These are phyloP conservation scores for Lordiphosa stackelbergi DNA, from an alignment of 1,140 invertebrate species.

Conservation along the genomic window DNA sequence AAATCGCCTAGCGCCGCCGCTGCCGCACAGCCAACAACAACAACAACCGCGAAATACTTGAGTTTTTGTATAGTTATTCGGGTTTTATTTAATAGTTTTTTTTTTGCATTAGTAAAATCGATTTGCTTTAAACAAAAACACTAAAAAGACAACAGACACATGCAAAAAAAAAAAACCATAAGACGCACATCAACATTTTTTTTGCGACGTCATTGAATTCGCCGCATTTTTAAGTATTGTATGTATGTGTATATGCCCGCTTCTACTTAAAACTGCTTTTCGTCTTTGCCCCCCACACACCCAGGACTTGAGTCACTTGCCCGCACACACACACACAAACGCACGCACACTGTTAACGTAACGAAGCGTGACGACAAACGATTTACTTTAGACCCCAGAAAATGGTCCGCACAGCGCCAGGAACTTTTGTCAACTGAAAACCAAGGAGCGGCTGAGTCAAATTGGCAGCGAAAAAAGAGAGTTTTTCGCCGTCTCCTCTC, in stretches of 20 bases:
- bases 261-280: slow-evolving; percentile 6
- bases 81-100: slow-evolving; percentile 20
- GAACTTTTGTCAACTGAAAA: slow-evolving; percentile 63
- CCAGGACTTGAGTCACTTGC: slow-evolving; percentile 41
- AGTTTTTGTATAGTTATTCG: slow-evolving; percentile 19
- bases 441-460: slow-evolving; percentile 40
- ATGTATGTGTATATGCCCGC: slow-evolving; percentile 17
- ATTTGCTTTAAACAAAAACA: slow-evolving; percentile 51
- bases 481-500: slow-evolving; percentile 18
- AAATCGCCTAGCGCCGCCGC: slow-evolving; percentile 20
- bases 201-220: slow-evolving; percentile 72
- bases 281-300: slow-evolving; percentile 4
- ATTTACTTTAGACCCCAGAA: slow-evolving; percentile 20
- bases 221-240: slow-evolving; percentile 45
- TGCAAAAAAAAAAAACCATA: slow-evolving; percentile 23
- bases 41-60: slow-evolving; percentile 14
- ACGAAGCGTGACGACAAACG: slow-evolving; percentile 47
- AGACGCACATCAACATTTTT: slow-evolving; percentile 49
- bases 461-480: slow-evolving; percentile 24
- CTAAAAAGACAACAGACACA: slow-evolving; percentile 24
- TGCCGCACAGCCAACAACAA: slow-evolving; percentile 4
- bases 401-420: slow-evolving; percentile 50
- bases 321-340: slow-evolving; percentile 21
- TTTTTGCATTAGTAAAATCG: slow-evolving; percentile 61
- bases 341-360: slow-evolving; percentile 37